Evolutionary conservation across 2,888 invertebrate species (phyloP).

Genomic region (Odontocerum albicorne): DNA sequence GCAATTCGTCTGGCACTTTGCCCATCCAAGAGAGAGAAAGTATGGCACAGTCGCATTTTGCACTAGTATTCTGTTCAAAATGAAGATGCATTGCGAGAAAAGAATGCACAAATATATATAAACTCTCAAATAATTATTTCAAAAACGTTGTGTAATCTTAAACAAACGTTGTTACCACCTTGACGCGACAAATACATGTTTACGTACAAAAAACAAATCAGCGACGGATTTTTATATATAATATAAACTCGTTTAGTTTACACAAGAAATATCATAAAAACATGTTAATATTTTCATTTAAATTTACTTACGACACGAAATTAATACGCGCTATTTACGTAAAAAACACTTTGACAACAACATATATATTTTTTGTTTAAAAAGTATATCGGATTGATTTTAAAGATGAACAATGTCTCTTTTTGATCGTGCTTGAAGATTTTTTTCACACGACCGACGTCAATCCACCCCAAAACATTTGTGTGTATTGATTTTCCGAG

Average conservation of each 20-base stretch:
- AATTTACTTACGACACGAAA: not conserved
- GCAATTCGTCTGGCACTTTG: slow-evolving; percentile 93
- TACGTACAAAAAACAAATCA: not conserved
- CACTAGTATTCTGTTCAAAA: slow-evolving; percentile 91
- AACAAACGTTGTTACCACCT: too few relatives aligned
- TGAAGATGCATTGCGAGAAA: slow-evolving; percentile 83
- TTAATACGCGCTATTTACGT: not conserved
- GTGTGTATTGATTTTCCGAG: slow-evolving; percentile 47
- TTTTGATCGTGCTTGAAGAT: too few relatives aligned
- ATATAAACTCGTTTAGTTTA: not conserved
- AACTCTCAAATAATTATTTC: not conserved
- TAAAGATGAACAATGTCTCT: too few relatives aligned
- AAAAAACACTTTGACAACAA: not conserved
- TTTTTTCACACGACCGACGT: slow-evolving; percentile 37
- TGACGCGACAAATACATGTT: not conserved
- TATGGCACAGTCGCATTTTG: slow-evolving; percentile 94
- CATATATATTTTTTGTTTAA: not conserved
- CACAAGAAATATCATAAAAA: slow-evolving; percentile 23
- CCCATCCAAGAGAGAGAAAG: slow-evolving; percentile 98
- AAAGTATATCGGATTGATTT: too few relatives aligned
- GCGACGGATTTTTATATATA: not conserved
- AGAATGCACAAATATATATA: not conserved
- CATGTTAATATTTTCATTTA: slow-evolving; percentile 1
- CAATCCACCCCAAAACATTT: slow-evolving; percentile 39
- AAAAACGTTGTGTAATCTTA: too few relatives aligned